A percentile compares a stretch with the other conserved stretches of the same genome.
These are phyloP conservation scores for Drosophila parabipectinata DNA, from an alignment of 1,140 invertebrate species.

Conservation along the genomic window DNA sequence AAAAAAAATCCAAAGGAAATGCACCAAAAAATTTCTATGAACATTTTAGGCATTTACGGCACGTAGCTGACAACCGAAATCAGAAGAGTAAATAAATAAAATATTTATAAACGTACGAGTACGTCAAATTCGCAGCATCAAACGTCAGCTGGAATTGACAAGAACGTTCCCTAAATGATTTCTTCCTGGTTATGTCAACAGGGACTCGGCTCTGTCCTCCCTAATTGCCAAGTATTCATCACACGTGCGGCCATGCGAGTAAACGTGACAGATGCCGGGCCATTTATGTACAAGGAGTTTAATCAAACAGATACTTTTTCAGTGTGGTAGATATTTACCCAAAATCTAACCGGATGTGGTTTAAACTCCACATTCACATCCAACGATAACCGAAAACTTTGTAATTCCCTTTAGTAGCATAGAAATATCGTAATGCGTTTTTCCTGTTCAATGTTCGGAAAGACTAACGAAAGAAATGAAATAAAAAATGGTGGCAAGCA, in stretches of 20 bases:
- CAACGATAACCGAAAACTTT: conserved; percentile 20
- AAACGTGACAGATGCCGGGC: conserved; percentile 72
- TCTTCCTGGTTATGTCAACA: conserved; percentile 72
- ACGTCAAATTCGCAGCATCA: conserved; percentile 13
- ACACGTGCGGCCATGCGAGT: conserved; percentile 73
- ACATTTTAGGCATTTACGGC: conserved; percentile 62
- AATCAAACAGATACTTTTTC: conserved; percentile 35
- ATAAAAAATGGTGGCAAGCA: conserved; percentile 21
- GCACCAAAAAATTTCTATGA: conserved; percentile 19
- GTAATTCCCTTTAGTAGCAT: conserved; percentile 26
- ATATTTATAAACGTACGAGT: conserved; percentile 58
- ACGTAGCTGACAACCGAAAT: conserved; percentile 65
- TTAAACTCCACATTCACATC: conserved; percentile 22
- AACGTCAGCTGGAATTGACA: conserved; percentile 58
- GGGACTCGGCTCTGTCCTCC: conserved; percentile 35
- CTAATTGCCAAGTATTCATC: conserved; percentile 79
- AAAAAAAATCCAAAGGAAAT: conserved; percentile 17
- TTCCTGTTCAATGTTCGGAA: conserved; percentile 43
- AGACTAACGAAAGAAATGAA: conserved; percentile 27
- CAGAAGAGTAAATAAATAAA: conserved; percentile 78
- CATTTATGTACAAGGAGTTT: conserved; percentile 43
- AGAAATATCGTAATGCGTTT: conserved; percentile 54
- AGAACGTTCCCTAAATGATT: conserved; percentile 72
- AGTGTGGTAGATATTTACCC: conserved; percentile 2
- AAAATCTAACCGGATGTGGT: conserved; percentile 9